Percentiles rank a stretch among this genome's conserved stretches.
These are phyloP conservation scores for Gobiocypris rarus DNA, from an alignment of 2,113 vertebrate species.

Conservation along the genomic window DNA sequence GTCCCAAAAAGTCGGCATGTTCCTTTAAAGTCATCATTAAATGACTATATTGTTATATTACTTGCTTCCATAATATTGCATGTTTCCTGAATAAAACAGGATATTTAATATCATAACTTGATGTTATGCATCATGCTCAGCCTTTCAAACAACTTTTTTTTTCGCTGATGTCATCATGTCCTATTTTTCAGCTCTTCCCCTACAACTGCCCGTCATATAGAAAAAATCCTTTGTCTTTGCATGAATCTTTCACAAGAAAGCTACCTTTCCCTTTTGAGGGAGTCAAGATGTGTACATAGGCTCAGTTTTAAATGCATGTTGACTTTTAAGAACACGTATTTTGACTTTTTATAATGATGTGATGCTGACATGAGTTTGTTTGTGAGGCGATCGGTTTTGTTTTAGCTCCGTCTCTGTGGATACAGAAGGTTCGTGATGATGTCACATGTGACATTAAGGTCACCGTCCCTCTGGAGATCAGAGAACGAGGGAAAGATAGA, in stretches of 20 bases:
- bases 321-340: slow-evolving; percentile 1
- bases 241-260: background rate
- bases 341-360: background rate
- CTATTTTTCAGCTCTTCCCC: too few relatives aligned
- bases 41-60: background rate
- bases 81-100: background rate
- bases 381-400: background rate
- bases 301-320: background rate
- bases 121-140: background rate
- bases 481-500: slow-evolving; percentile 38
- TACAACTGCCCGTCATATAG: too few relatives aligned
- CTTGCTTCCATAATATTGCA: background rate
- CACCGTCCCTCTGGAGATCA: slow-evolving; percentile 41
- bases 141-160: too few relatives aligned
- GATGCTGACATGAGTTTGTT: background rate
- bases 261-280: background rate
- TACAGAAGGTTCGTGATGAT: slow-evolving; percentile 6
- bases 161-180: too few relatives aligned
- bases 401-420: slow-evolving; percentile 12
- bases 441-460: slow-evolving; percentile 9
- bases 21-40: background rate
- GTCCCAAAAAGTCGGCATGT: too few relatives aligned
- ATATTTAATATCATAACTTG: background rate
- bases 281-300: too few relatives aligned
- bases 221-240: too few relatives aligned